Percentiles rank a stretch among this genome's conserved stretches.
phyloP scores from a whole-genome alignment of 2,113 vertebrate genomes.

The Haemorhous mexicanus region DNA sequence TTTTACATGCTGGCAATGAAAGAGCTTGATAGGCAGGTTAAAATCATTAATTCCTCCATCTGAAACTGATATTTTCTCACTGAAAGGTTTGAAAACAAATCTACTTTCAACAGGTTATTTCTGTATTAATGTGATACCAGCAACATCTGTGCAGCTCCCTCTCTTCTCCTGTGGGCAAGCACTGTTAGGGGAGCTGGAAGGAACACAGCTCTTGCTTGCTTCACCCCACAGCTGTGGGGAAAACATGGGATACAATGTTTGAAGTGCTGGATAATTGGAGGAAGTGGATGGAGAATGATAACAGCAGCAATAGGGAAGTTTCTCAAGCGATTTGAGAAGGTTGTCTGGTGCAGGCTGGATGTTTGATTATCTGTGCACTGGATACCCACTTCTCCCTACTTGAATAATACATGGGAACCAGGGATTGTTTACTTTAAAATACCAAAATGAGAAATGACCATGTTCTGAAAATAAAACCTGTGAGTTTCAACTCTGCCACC shows the following conservation, averaged over 20 bases:
- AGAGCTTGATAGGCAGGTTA: slow-evolving; percentile 34
- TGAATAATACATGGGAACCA: slow-evolving; percentile 66
- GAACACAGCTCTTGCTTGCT: neutral
- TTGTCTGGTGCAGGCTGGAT: neutral
- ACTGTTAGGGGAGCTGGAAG: neutral
- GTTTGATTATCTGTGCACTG: slow-evolving; percentile 56
- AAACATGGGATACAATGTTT: neutral
- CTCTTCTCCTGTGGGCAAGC: neutral
- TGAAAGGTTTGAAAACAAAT: slow-evolving; percentile 6
- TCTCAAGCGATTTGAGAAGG: slow-evolving; percentile 32
- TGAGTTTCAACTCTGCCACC: slow-evolving; percentile 36
- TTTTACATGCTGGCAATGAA: neutral
- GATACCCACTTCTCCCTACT: slow-evolving; percentile 27
- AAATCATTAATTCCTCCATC: slow-evolving; percentile 1
- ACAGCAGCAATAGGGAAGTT: slow-evolving; percentile 3
- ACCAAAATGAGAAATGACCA: slow-evolving; percentile 49
- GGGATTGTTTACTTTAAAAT: slow-evolving; percentile 64
- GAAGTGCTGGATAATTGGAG: slow-evolving; percentile 64
- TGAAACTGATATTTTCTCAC: neutral
- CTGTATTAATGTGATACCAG: neutral
- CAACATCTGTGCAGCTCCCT: slow-evolving; percentile 19
- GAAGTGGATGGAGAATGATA: slow-evolving; percentile 50
- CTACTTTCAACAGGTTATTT: slow-evolving; percentile 31
- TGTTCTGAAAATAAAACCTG: slow-evolving; percentile 63
- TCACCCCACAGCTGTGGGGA: slow-evolving; percentile 42